These are phyloP conservation scores for Encarsia formosa DNA, from an alignment of 2,888 invertebrate species.

Conservation along the genomic window DNA sequence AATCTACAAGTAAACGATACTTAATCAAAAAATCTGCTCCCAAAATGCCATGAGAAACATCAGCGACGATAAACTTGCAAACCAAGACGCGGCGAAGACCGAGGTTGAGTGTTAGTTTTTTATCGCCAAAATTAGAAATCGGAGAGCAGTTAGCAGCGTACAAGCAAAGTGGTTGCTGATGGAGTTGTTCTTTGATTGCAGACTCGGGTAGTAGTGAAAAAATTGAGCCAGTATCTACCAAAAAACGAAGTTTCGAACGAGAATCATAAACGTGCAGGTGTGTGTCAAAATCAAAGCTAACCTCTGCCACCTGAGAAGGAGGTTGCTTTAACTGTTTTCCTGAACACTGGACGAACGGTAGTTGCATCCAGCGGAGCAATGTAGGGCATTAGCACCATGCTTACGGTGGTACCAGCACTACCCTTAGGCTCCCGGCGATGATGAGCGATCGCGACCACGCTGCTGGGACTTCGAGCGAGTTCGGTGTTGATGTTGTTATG, in stretches of 20 bases:
- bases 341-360: background rate
- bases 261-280: background rate
- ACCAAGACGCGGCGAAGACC: background rate
- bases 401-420: background rate
- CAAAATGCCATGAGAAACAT: background rate
- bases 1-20: background rate
- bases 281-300: background rate
- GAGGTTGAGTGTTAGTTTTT: background rate
- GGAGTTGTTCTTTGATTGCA: background rate
- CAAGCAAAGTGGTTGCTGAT: background rate
- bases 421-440: background rate
- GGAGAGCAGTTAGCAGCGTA: background rate
- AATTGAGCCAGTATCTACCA: background rate
- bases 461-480: background rate
- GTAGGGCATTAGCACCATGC: background rate
- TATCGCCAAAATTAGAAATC: background rate
- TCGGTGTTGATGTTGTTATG: background rate
- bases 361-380: too few species aligned
- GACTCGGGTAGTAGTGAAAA: background rate
- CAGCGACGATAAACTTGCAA: background rate
- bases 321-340: background rate
- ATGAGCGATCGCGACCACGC: background rate
- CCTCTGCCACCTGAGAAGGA: background rate
- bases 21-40: background rate
- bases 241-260: background rate